Evolutionary conservation across 2,797 vertebrate genomes (phyloP).

Genomic region (Pipistrellus pygmaeus): DNA sequence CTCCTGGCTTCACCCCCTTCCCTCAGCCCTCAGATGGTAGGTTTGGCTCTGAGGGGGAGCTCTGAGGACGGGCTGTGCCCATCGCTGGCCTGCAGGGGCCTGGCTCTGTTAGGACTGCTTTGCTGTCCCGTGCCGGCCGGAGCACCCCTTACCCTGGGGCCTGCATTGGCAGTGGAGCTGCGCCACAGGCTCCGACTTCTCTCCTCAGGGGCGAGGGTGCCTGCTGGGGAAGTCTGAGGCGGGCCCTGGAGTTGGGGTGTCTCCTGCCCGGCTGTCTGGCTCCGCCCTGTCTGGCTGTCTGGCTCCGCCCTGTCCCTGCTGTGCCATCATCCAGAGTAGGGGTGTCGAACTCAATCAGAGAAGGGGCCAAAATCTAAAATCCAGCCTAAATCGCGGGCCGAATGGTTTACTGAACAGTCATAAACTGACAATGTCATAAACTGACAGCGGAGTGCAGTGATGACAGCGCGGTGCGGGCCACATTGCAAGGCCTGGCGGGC

Average conservation of each 20-base stretch:
- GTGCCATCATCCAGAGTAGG: neutral
- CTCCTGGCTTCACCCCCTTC: neutral
- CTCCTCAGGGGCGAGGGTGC: neutral
- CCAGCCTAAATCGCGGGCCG: too few relatives aligned
- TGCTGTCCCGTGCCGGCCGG: neutral
- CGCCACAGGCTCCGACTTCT: neutral
- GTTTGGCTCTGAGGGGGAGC: neutral
- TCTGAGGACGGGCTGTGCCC: neutral
- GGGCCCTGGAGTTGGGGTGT: rapidly evolving
- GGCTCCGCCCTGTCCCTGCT: neutral
- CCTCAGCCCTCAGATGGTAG: neutral
- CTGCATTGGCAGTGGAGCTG: neutral
- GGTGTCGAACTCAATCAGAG: too few relatives aligned
- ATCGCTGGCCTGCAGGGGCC: neutral
- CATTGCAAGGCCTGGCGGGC: too few relatives aligned
- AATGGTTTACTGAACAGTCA: too few relatives aligned
- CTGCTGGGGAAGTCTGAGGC: neutral
- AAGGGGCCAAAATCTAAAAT: too few relatives aligned
- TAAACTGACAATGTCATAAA: too few relatives aligned
- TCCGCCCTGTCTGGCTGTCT: rapidly evolving
- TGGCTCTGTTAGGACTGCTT: neutral
- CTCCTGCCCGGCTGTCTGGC: neutral
- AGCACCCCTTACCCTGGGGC: rapidly evolving
- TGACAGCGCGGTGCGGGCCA: too few relatives aligned
- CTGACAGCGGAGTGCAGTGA: too few relatives aligned